A percentile compares a stretch with the other conserved stretches of the same genome.
phyloP scores from a whole-genome alignment of 2,797 vertebrate species.

The Paguma larvata region DNA sequence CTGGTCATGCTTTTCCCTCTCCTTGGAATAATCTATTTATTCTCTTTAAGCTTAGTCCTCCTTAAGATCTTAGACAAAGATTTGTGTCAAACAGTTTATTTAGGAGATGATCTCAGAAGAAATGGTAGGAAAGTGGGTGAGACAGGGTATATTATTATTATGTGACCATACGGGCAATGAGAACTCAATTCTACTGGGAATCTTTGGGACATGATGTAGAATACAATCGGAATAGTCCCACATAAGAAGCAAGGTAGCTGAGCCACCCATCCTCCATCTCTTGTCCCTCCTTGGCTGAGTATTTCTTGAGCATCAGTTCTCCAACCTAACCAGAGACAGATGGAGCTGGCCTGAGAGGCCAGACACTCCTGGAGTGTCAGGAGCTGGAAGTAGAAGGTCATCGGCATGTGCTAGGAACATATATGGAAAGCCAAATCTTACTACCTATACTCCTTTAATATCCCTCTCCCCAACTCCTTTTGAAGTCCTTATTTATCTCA shows the following conservation, averaged over 20 bases:
- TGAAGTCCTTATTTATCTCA: not conserved
- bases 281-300: not conserved
- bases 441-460: not conserved
- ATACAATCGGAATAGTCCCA: not conserved
- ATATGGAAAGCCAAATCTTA: not conserved
- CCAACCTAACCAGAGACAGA: not conserved
- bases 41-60: not conserved
- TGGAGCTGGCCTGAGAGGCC: rapidly evolving
- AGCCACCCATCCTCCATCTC: not conserved
- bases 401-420: not conserved
- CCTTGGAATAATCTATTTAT: not conserved
- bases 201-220: not conserved
- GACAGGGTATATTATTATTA: not conserved
- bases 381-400: not conserved
- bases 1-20: not conserved
- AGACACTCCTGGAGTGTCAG: too few relatives aligned
- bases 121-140: not conserved
- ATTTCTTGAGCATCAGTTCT: not conserved
- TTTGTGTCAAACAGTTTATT: not conserved
- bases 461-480: not conserved
- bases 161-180: not conserved
- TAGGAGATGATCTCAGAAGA: not conserved
- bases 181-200: not conserved
- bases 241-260: not conserved
- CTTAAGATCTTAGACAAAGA: not conserved